These are phyloP conservation scores for Heteromormyrus szaboi DNA, from an alignment of 2,797 vertebrate genomes.

Conservation along the genomic window DNA sequence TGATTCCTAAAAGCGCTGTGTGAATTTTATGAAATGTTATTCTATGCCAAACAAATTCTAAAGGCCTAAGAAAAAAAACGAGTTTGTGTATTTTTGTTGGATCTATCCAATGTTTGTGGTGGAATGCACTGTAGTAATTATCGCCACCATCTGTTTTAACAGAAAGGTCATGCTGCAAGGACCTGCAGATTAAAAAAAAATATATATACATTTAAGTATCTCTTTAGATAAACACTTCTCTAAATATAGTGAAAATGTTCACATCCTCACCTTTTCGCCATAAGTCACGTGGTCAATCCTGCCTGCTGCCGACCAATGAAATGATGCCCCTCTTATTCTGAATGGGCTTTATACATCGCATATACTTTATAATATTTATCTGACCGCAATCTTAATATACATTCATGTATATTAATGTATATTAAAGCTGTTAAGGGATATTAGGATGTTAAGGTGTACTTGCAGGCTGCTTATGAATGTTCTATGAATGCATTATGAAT, in stretches of 20 bases:
- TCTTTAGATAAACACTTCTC: too few species aligned
- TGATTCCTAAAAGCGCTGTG: conserved; percentile 25
- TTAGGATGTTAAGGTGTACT: background rate
- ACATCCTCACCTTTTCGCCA: background rate
- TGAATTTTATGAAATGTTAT: conserved; percentile 4
- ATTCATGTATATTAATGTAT: background rate
- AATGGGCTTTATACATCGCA: background rate
- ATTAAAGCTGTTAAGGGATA: background rate
- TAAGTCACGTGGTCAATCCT: background rate
- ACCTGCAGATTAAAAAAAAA: background rate
- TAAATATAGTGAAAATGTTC: background rate
- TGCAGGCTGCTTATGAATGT: background rate
- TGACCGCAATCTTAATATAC: background rate
- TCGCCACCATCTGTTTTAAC: background rate
- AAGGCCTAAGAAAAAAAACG: background rate
- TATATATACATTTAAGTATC: too few species aligned
- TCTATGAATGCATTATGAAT: background rate
- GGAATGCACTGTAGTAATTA: background rate
- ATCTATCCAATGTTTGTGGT: background rate
- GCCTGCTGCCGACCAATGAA: background rate
- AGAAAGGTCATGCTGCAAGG: background rate
- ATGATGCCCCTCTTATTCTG: background rate
- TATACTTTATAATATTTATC: too few species aligned
- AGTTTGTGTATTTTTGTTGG: background rate
- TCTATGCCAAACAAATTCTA: background rate